Base-by-base conservation (phyloP, 2,797 vertebrate genomes). In the Danio aesculapii region DNA sequence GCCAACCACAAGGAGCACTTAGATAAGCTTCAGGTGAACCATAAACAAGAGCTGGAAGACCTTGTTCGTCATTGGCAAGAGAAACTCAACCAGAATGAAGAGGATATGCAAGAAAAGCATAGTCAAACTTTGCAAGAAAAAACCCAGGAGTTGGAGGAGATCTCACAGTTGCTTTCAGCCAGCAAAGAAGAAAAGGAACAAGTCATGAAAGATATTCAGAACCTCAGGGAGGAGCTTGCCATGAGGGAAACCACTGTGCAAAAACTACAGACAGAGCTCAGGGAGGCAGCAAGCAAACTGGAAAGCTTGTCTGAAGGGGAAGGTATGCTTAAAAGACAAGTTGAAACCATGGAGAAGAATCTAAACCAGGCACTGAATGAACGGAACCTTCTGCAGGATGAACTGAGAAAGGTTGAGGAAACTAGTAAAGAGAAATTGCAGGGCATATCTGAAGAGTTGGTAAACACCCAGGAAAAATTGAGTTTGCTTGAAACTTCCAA, bases 1-100 rank as follows among this genome's bases (percentile, higher is more conserved):
- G 89, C 77, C 58, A 96, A 95, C 90, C 96, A 98, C 75, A 96
- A 95, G 13, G 95, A 95, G 66, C 95, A 97, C 83, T 83, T 98
- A 44, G 93, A 94, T 83, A 96, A 93, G 85, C 88, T 98, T 5
- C 87, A 83, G 2, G 86, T 92, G 5, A 81, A 71, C 50, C 95
- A 97, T 11, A 94, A 88, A 73, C 91, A 77, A 30, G 94, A 96
- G 55, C 75, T 94, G 64, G 91, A 92, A 79, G 90, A 95, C 62
- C 74, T 94, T 75, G 76, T 84, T 57, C 89, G 44, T 79, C 77
- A 8, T 0, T 98, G 95, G 95, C 93, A 96, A 79, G 93, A 92
- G 82, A 97, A 91, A 81, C 89, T 98, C 14, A 85, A 68, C 83
- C 95, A 96, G 80, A 94, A 94, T 81, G 91, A 94, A 81, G 94